These are phyloP conservation scores for Hydropsyche betteni DNA, from an alignment of 2,888 invertebrate genomes.

Conservation along the genomic window DNA sequence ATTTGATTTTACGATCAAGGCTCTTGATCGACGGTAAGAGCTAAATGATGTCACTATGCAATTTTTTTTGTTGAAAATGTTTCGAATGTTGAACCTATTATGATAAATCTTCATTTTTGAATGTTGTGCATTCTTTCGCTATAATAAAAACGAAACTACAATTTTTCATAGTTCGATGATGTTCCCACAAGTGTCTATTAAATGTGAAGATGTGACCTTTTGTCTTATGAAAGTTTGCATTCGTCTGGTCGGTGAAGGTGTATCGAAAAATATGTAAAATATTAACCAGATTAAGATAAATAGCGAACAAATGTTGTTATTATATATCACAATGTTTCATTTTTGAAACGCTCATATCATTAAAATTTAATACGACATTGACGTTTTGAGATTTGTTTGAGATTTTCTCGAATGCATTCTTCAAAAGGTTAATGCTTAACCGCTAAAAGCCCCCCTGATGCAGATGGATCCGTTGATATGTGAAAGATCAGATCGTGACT, in stretches of 20 bases:
- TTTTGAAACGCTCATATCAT: too few relatives aligned
- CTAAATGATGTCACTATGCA: not conserved
- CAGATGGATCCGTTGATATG: slow-evolving; percentile 15
- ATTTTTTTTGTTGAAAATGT: not conserved
- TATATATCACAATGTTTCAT: too few relatives aligned
- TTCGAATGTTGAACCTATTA: not conserved
- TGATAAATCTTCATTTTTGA: not conserved
- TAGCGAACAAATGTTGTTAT: too few relatives aligned
- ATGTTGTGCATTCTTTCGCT: not conserved
- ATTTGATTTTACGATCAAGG: not conserved
- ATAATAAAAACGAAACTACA: slow-evolving; percentile 1
- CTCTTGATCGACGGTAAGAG: not conserved
- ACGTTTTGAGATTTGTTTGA: too few relatives aligned
- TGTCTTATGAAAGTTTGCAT: slow-evolving; percentile 14
- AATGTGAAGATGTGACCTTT: slow-evolving; percentile 33
- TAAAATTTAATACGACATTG: too few relatives aligned
- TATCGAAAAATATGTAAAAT: too few relatives aligned
- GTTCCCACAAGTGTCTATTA: slow-evolving; percentile 21
- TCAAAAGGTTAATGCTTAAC: too few relatives aligned
- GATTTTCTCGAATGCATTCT: too few relatives aligned
- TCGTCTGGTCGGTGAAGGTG: not conserved
- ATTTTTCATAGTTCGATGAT: not conserved
- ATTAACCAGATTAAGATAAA: too few relatives aligned
- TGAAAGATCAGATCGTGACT: slow-evolving; percentile 36
- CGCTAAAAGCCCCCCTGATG: slow-evolving; percentile 8